Conservation (phyloP, 2,113 vertebrate genomes). For the Brachirus orientalis region DNA sequence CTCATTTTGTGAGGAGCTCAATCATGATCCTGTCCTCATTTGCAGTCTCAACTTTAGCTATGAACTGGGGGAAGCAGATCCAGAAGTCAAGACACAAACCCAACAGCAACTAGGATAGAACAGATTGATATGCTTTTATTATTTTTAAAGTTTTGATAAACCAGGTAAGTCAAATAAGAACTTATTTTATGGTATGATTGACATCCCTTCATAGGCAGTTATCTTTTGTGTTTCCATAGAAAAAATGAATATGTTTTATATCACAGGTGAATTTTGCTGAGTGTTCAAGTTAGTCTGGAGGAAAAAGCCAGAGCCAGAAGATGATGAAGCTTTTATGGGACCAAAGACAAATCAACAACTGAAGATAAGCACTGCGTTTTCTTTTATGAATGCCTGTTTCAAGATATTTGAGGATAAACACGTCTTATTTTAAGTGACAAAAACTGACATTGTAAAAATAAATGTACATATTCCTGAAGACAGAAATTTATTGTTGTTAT, state of each 20-base stretch:
- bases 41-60: constrained; percentile 71
- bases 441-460: no score
- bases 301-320: not conserved
- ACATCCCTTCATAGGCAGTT: constrained; percentile 1
- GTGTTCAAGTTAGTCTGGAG: not conserved
- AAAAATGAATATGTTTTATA: not conserved
- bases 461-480: no score
- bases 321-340: constrained; percentile 6
- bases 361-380: not conserved
- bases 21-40: constrained; percentile 80
- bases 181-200: not conserved
- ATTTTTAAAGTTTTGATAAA: not conserved
- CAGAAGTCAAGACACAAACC: constrained; percentile 65
- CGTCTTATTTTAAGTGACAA: no score
- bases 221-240: constrained; percentile 10
- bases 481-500: no score
- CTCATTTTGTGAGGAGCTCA: constrained; percentile 79
- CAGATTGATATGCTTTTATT: constrained; percentile 3
- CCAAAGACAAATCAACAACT: constrained; percentile 6
- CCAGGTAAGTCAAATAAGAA: not conserved
- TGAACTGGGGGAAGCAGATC: constrained; percentile 80
- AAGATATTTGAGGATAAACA: no score
- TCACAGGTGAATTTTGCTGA: not conserved
- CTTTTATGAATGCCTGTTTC: no score
- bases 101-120: constrained; percentile 36